Evolutionary conservation across 2,113 vertebrate genomes (phyloP), one percentile per base, ranked within the genome.

Genomic region (Cheilinus undulatus): DNA sequence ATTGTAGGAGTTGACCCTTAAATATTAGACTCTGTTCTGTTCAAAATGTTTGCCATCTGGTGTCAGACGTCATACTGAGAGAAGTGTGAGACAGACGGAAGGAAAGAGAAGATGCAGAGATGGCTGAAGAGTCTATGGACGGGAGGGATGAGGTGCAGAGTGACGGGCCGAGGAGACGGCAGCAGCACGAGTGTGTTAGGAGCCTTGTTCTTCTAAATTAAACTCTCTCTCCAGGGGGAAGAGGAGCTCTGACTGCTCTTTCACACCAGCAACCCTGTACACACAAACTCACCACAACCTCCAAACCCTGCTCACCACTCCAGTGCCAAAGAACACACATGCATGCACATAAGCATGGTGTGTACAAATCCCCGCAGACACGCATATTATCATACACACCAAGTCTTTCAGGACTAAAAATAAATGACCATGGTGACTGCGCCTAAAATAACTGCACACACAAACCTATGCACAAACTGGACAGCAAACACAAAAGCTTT

Each of bases 351-450:
- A 46, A 53, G 26, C 38, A 57, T 32, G 27, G 42, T 52, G 76
- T 69, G 62, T 64, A 52, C 43, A 85, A 60, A 79, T 51, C 63
- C 69, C 62, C 54, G 40, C 45, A 67, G 76, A 80, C 76, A 59
- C 66, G 58, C 24, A 53, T 60, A 78, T 26, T 53, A 38, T 40
- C 53, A 65, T 54, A 62, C 82, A 85, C 86, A 92, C 82, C 68
- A 82, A 89, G 84, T 86, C 86, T 77, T 89, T 92, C 85, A 90
- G 72, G 59, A 80, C 88, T 93, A 92, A 90, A 94, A 93, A 93
- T 93, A 93, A 86, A 84, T 12, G 27, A 28, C 71, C 58, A 28
- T 50, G 76, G 59, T 27, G 72, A 88, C 65, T 78, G 80, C 69
- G 78, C 89, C 87, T 79, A 89, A 91, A 93, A 92, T 94, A 90